phyloP scores from a whole-genome alignment of 2,113 vertebrate genomes.

The Cyprinodon tularosa region DNA sequence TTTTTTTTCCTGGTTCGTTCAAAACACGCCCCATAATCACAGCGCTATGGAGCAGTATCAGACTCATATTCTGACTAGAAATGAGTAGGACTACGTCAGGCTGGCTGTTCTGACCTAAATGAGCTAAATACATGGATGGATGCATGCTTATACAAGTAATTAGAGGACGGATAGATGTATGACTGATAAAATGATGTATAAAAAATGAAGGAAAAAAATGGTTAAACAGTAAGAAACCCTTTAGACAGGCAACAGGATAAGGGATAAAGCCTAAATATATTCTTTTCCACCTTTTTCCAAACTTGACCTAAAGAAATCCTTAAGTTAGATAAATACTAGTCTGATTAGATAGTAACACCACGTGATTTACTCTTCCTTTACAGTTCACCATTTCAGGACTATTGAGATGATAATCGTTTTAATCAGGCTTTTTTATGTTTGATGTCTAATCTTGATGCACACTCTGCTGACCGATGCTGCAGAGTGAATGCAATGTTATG shows the following conservation, averaged over 20 bases:
- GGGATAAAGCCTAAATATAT: not conserved
- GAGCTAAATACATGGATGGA: no score
- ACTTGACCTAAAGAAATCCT: not conserved
- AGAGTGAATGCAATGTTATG: constrained; percentile 22
- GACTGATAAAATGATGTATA: no score
- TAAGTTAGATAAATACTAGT: not conserved
- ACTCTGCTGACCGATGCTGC: constrained; percentile 12
- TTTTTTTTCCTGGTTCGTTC: no score
- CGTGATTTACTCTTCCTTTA: not conserved
- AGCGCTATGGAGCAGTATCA: no score
- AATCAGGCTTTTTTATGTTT: constrained; percentile 17
- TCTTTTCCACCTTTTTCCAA: not conserved
- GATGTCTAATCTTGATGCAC: constrained; percentile 16
- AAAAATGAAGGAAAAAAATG: no score
- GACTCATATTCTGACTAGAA: no score
- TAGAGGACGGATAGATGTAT: no score
- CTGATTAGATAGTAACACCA: not conserved
- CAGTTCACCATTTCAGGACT: constrained; percentile 17
- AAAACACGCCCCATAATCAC: no score
- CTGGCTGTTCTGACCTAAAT: no score
- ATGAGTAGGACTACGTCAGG: no score
- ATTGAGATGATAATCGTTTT: constrained; percentile 26
- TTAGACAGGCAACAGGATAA: not conserved
- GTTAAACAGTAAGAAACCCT: no score
- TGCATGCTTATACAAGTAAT: no score